Base-by-base conservation (phyloP, 2,888 invertebrate species). In the Agrochola lota region DNA sequence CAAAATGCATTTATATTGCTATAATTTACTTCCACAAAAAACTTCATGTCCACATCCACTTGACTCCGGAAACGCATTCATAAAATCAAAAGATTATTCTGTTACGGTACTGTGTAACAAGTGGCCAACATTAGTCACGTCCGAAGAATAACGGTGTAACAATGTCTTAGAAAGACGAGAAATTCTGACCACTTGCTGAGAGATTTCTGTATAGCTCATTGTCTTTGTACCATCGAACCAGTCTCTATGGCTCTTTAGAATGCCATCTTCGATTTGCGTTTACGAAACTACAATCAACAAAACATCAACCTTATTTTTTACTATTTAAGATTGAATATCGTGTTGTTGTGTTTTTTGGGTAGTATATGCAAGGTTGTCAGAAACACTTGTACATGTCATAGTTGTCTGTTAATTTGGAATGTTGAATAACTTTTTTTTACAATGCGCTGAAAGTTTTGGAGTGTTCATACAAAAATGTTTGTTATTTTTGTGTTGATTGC, bases 341-440 rank as follows among this genome's bases (percentile, higher is more conserved):
- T 60, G 11, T 17, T 30, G 63, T 64, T 11, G 0, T 43, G 15
- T 9, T 59, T 49, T 63, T 67, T 43, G 62, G 5, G 6, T 11
- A 40, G 77, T 82, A 89, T 87, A 74, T 49, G 75, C 78, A 87
- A 85, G 23, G 76, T 93, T 93, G 94, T 91, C 81, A 80, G 90
- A 90, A 92, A 89, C 94, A 95, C 95, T 96, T 96, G 95, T 95
- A 93, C 94, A 94, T 95, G 96, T 96, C 96, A 95, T 94, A 95
- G 94, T 94, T 95, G 95, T 96, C 95, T 95, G 95, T 95, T 95
- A 96, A 96, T 96, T 95, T 95, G 93, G 93, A 91, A 91, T 93
- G 94, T 94, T 91, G 88, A 88, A 88, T 87, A 83, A 90, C 92
- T 60, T 92, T 93, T 92, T 92, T 90, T 91, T 92, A 92, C 91